Base-by-base conservation (phyloP, 2,797 vertebrate species). In the Cyclura pinguis region DNA sequence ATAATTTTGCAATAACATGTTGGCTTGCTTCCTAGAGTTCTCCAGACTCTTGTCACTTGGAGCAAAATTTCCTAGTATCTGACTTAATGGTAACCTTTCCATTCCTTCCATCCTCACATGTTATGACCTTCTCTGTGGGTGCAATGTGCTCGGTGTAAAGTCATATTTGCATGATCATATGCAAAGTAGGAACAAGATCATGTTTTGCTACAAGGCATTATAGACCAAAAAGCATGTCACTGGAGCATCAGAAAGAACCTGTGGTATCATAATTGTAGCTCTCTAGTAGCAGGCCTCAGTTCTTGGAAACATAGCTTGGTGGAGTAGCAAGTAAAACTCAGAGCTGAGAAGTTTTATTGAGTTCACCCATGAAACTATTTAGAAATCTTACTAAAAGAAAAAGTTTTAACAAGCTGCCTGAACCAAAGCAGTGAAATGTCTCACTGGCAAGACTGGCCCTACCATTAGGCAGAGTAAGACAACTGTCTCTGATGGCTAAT, bases 31-130 rank as follows among this genome's bases (percentile, higher is more conserved):
- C 62, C 27, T 55, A 24, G 8, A 85, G n/a, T 73, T 69, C 88
- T 69, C 50, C 76, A 55, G 52, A 24, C 14, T 42, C 50, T 32
- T 59, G 72, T 77, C 38, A 77, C 59, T 77, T 35, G 57, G 7
- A 69, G 74, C 62, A 89, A 80, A 22, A 27, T 72, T 57, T 72
- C 50, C 38, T 85, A 27, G 82, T 59, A 80, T 57, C 42, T 90
- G 52, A 80, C 80, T 85, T 62, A 85, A 85, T 18, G 5, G 12
- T 67, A 72, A 85, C 76, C 62, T 90, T 69, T 85, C 64, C 50
- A 69, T 90, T n/a, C 50, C 14, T 32, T 22, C 50, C 27, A 32
- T 22, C 62, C 38, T 47, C 42, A 52, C 29, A 59, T 6, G 64
- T 47, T 35, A 32, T 88, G 64, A 57, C 50, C 76, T 72, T 47